Evolutionary conservation across 1,140 invertebrate genomes (phyloP).

Genomic region (Chrysopa pallens): DNA sequence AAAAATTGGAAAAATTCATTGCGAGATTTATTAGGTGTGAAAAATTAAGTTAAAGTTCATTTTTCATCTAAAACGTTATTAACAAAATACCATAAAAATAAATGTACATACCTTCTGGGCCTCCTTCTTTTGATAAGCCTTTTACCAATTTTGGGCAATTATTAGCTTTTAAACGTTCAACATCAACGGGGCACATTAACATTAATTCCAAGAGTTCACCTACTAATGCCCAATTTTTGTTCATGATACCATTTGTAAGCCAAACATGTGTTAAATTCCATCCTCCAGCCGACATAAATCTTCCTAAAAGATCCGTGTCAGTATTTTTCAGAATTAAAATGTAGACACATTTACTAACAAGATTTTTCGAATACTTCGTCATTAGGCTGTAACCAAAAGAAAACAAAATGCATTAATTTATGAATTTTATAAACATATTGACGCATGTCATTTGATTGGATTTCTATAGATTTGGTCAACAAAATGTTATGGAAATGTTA

Average conservation of each 20-base stretch:
- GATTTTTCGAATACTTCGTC: conserved; percentile 87
- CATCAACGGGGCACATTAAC: conserved; percentile 68
- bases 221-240: conserved; percentile 71
- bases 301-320: conserved; percentile 60
- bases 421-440: background rate
- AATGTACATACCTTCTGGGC: conserved; percentile 46
- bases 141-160: conserved; percentile 83
- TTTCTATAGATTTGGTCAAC: no score
- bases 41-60: no score
- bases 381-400: conserved; percentile 59
- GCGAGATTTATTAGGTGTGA: no score
- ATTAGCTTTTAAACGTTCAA: conserved; percentile 76
- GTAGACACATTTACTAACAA: conserved; percentile 91
- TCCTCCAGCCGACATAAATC: conserved; percentile 78
- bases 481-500: no score
- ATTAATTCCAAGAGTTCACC: conserved; percentile 70
- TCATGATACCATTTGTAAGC: conserved; percentile 67
- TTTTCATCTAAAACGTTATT: no score
- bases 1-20: no score
- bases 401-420: conserved; percentile 3
- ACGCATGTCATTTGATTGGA: no score
- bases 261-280: conserved; percentile 79
- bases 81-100: no score
- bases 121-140: conserved; percentile 63
- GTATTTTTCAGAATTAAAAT: conserved; percentile 83